Evolutionary conservation across 2,888 invertebrate genomes (phyloP).

Genomic region (Cheilosia variabilis): DNA sequence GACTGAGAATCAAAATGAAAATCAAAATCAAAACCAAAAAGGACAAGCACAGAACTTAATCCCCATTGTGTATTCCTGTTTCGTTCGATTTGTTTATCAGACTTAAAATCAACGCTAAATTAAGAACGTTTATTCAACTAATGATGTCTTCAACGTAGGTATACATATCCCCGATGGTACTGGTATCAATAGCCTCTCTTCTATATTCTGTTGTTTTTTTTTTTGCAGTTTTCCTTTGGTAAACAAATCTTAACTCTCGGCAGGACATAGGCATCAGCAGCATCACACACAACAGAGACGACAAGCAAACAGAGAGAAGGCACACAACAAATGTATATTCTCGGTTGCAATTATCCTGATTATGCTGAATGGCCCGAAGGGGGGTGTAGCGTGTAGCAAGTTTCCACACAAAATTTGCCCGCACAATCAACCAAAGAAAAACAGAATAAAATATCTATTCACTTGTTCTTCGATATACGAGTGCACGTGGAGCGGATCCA

Average conservation of each 20-base stretch:
- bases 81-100: conserved; percentile 76
- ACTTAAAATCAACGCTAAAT: conserved; percentile 76
- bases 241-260: conserved; percentile 70
- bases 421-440: conserved; percentile 65
- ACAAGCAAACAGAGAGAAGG: conserved; percentile 28
- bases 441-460: conserved; percentile 68
- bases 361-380: conserved; percentile 65
- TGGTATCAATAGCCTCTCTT: conserved; percentile 67
- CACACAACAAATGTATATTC: conserved; percentile 65
- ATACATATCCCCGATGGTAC: conserved; percentile 17
- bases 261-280: conserved; percentile 66
- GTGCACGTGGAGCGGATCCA: conserved; percentile 12
- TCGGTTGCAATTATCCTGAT: conserved; percentile 75
- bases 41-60: conserved; percentile 53
- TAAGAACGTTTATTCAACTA: conserved; percentile 76
- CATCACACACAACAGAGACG: conserved; percentile 39
- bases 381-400: conserved; percentile 44
- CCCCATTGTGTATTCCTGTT: conserved; percentile 69
- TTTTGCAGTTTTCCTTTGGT: conserved; percentile 62
- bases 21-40: conserved; percentile 41
- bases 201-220: conserved; percentile 4
- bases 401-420: conserved; percentile 55
- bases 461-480: conserved; percentile 62
- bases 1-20: conserved; percentile 38
- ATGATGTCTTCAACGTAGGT: conserved; percentile 67